These are phyloP conservation scores for Ptychochromis oligacanthus DNA, from an alignment of 2,113 vertebrate genomes.

Conservation along the genomic window DNA sequence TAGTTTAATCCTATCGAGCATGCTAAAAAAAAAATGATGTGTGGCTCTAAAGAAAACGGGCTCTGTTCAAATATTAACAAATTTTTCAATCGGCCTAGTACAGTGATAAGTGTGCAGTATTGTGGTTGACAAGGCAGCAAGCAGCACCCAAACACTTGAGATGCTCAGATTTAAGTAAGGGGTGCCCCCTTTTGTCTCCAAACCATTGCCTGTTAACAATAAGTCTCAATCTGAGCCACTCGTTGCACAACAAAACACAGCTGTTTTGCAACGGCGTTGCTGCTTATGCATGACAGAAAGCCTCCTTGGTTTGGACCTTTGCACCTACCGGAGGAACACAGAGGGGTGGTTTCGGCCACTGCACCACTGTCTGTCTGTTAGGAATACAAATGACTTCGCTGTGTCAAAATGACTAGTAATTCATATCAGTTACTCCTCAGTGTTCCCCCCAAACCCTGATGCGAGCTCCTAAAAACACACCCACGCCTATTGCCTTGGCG, in stretches of 20 bases:
- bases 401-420: constrained; percentile 20
- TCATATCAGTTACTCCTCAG: background rate
- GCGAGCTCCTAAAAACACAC: constrained; percentile 15
- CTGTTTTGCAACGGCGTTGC: constrained; percentile 1
- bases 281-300: constrained; percentile 36
- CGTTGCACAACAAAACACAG: constrained; percentile 20
- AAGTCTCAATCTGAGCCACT: background rate
- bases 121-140: constrained; percentile 33
- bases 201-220: constrained; percentile 13
- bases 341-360: constrained; percentile 72
- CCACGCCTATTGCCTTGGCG: constrained; percentile 4
- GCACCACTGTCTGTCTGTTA: constrained; percentile 71
- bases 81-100: constrained; percentile 9
- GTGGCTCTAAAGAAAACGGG: background rate
- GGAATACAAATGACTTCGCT: constrained; percentile 74
- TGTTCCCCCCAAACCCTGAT: background rate
- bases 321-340: constrained; percentile 50
- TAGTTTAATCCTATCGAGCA: background rate
- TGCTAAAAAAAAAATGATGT: background rate
- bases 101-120: background rate
- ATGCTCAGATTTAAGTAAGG: constrained; percentile 21
- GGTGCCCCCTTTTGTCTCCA: constrained; percentile 27
- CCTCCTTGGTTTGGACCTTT: constrained; percentile 59
- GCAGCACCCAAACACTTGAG: constrained; percentile 32
- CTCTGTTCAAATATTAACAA: background rate